Evolutionary conservation across 2,113 vertebrate genomes (phyloP), one percentile per base, ranked within the genome.

Genomic region (Melanerpes formicivorus): DNA sequence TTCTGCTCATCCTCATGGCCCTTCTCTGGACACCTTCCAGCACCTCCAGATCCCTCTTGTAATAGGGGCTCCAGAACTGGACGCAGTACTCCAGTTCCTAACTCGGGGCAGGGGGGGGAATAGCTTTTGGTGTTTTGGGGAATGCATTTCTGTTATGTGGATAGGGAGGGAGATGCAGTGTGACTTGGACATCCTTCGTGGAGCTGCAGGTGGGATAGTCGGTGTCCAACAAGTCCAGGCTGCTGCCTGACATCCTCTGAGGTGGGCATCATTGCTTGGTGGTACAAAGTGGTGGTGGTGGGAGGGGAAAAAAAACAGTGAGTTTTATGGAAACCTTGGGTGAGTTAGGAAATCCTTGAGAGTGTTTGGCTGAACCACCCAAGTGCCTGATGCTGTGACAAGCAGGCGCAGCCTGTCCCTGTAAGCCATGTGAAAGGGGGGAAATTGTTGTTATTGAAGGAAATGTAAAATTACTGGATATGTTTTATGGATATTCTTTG

Each of bases 71-170:
- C 34, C 34, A 34, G 34, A 34, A 34, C 34, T 34, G 34, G 34
- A 34, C 6, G 34, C 34, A 34, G 34, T 34, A 34, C 15, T 5
- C 0, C 15, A 18, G n/a, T 8, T 64, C 11, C 75, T 26, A 5
- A 22, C 5, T 19, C 5, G 21, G 50, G 50, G 22, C 12, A 37
- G 6, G 6, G 30, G 16, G 18, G 11, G 11, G 18, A 3, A 34
- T 10, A 19, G 26, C 22, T 50, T 22, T 72, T 13, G 34, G 44
- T n/a, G 54, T 50, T 17, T 4, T 29, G 9, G 44, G 30, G 32
- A 70, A 5, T 6, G 32, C 2, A 0, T 55, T 50, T 18, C 27
- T 55, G 18, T 44, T 3, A 0, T 0, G 0, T 11, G 26, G 5
- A 32, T 16, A 1, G 15, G 1, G 23, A 26, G 27, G 60, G 58